Conservation (phyloP, 2,888 invertebrate genomes). For the Caenorhabditis panamensis region DNA sequence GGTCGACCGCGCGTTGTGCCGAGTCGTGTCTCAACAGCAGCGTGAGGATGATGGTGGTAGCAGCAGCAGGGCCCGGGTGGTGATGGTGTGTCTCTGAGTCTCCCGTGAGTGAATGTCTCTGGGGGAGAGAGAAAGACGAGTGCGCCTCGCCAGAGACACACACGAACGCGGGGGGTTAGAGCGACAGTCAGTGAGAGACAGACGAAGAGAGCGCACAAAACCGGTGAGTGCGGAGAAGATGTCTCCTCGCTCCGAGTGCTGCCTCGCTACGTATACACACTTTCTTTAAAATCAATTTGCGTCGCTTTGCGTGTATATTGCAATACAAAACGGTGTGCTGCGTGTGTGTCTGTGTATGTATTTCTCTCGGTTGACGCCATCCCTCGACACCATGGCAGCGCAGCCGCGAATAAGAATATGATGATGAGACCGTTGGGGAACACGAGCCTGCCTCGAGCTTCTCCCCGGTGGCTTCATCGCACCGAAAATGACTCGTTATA, state of each 20-base stretch:
- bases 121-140: slow-evolving; percentile 18
- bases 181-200: slow-evolving; percentile 27
- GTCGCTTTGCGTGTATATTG: slow-evolving; percentile 58
- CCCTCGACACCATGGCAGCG: slow-evolving; percentile 28
- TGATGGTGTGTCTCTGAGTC: slow-evolving; percentile 34
- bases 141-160: slow-evolving; percentile 33
- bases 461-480: neutral
- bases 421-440: slow-evolving; percentile 36
- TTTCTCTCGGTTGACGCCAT: slow-evolving; percentile 45
- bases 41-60: slow-evolving; percentile 23
- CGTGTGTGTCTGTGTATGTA: slow-evolving; percentile 32
- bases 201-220: slow-evolving; percentile 20
- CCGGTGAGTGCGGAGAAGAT: slow-evolving; percentile 8
- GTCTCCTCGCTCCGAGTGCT: slow-evolving; percentile 37
- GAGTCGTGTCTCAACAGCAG: neutral
- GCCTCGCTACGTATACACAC: slow-evolving; percentile 49
- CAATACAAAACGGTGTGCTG: slow-evolving; percentile 64
- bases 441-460: slow-evolving; percentile 3
- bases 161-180: slow-evolving; percentile 21
- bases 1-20: neutral
- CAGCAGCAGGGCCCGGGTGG: slow-evolving; percentile 16
- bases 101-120: slow-evolving; percentile 15
- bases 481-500: slow-evolving; percentile 8
- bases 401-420: slow-evolving; percentile 10
- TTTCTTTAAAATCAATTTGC: slow-evolving; percentile 68